These are phyloP conservation scores for Caenorhabditis angaria DNA, from an alignment of 2,888 invertebrate species.

Conservation along the genomic window DNA sequence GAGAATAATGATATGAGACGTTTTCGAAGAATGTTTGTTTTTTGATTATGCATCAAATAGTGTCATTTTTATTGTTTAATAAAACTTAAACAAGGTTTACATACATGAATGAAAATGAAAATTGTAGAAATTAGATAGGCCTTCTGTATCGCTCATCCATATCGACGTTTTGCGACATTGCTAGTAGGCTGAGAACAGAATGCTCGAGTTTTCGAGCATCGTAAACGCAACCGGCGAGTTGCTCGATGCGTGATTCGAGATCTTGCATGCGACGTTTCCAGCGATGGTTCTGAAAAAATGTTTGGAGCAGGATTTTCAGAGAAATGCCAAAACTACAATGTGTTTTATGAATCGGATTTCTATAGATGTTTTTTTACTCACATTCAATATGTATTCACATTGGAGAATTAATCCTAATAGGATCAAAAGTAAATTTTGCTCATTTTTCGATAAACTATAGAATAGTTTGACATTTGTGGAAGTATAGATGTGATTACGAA, in stretches of 20 bases:
- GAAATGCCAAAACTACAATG: background rate
- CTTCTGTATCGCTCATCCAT: constrained; percentile 38
- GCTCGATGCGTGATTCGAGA: constrained; percentile 45
- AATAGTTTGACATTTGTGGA: too few relatives aligned
- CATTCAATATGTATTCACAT: too few relatives aligned
- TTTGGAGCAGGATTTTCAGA: background rate
- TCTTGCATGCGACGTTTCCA: constrained; percentile 35
- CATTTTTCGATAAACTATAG: too few relatives aligned
- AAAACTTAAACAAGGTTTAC: background rate
- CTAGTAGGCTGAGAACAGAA: constrained; percentile 35
- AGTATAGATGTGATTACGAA: too few relatives aligned
- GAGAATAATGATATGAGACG: background rate
- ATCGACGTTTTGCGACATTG: constrained; percentile 44
- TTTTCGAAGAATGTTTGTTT: constrained; percentile 1
- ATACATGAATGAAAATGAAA: background rate
- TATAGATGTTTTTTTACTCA: too few relatives aligned
- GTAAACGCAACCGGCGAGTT: constrained; percentile 49
- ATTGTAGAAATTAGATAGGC: constrained; percentile 5
- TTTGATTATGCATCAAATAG: background rate
- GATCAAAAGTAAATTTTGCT: too few relatives aligned
- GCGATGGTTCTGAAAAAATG: constrained; percentile 24
- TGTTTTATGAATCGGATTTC: background rate
- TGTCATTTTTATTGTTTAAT: background rate
- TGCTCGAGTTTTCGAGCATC: constrained; percentile 46
- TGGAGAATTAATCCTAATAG: too few relatives aligned